Evolutionary conservation across 2,113 vertebrate species (phyloP), one percentile per base, ranked within the genome.

Genomic region (Australoheros scitulus): DNA sequence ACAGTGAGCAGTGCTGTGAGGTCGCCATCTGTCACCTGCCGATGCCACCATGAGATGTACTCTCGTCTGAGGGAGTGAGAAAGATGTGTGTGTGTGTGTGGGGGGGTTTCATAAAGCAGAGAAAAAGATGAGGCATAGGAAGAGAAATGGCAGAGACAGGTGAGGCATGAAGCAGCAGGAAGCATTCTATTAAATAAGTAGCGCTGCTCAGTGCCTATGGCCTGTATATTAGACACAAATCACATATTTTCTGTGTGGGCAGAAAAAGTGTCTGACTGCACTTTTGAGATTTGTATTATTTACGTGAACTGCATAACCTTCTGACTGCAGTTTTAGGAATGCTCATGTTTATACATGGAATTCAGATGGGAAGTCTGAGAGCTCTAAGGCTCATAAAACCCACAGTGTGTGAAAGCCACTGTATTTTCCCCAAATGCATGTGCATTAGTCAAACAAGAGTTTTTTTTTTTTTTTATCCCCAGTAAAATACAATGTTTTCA

Each of bases 21-120:
- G 96, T 96, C 92, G 95, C 97, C 97, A 97, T 97, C 96, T 97
- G 97, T 95, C 93, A 95, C 94, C 90, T 89, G 93, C 94, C 94
- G 96, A 96, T 94, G 94, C 95, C 95, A 96, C 84, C 95, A 87
- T 93, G 91, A 96, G 87, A 89, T 52, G 55, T 68, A 59, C 64
- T 87, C 74, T 76, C 88, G 91, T 87, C 86, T 61, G 81, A 56
- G 90, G 84, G 81, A 81, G 83, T 4, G 83, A 65, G 70, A 75
- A 59, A 61, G 82, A 43, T 10, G 61, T 32, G 75, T 41, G 70
- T 77, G 77, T 76, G 81, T 86, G 74, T 63, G 68, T 81, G 77
- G 41, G 50, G 83, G 77, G 64, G 24, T 82, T 82, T 86, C 84
- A 90, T 81, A 76, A 87, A 88, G 43, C 24, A 74, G 26, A 79